Evolutionary conservation across 2,797 vertebrate genomes (phyloP).

Genomic region (Salarias fasciatus): DNA sequence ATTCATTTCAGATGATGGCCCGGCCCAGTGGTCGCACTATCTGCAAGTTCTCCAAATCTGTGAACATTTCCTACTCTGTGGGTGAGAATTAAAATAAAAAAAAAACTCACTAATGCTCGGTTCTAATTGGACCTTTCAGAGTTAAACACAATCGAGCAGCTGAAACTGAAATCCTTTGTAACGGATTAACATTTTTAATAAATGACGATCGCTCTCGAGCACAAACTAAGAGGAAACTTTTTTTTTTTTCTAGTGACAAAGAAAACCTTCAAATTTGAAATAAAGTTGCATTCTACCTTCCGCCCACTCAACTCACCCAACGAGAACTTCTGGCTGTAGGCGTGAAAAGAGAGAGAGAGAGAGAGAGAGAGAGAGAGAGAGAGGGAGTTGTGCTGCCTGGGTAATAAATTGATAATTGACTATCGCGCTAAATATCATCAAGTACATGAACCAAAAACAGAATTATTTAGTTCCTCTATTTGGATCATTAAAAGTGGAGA

Average conservation of each 20-base stretch:
- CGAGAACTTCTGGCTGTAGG: constrained; percentile 54
- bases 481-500: constrained; percentile 53
- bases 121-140: too few relatives aligned
- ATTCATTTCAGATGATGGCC: too few relatives aligned
- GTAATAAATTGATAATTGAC: constrained; percentile 66
- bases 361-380: constrained; percentile 24
- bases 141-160: too few relatives aligned
- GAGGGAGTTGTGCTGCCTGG: constrained; percentile 42
- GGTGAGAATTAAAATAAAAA: too few relatives aligned
- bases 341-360: constrained; percentile 30
- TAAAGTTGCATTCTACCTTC: constrained; percentile 54
- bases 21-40: too few relatives aligned
- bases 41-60: too few relatives aligned
- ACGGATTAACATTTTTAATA: neutral
- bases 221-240: constrained; percentile 23
- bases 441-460: constrained; percentile 53
- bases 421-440: constrained; percentile 60
- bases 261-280: constrained; percentile 37
- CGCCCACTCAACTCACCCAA: constrained; percentile 59
- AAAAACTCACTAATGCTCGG: too few relatives aligned
- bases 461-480: constrained; percentile 59
- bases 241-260: constrained; percentile 34
- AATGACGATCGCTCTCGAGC: constrained; percentile 10
- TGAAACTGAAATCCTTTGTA: neutral
- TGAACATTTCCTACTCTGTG: too few relatives aligned